Evolutionary conservation across 2,797 vertebrate genomes (phyloP), one percentile per base, ranked within the genome.

Genomic region (Silurus lanzhouensis): DNA sequence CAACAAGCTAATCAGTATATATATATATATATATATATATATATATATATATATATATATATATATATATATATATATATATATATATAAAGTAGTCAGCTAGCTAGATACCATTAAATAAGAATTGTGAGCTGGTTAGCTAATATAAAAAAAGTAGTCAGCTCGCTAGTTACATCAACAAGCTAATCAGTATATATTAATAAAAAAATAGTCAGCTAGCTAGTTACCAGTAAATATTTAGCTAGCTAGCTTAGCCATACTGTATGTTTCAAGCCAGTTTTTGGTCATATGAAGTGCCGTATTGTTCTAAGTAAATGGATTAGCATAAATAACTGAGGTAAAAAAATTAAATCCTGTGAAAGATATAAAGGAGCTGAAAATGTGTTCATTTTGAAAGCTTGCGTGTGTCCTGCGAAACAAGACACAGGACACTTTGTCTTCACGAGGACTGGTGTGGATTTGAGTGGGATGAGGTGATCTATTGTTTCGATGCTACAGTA

Each of bases 401-500:
- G 83, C 70, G 58, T 77, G 87, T 87, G 86, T 93, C 91, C 91
- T 76, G 74, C 75, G 60, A 84, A 87, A 88, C 89, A 84, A 78
- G 83, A 91, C 88, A 95, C 91, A 93, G 91, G 90, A 82, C 85
- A 89, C 93, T 94, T 94, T 95, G 94, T 95, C 89, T 88, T 75
- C 84, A 85, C 87, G 76, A 89, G 89, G 90, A 89, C 89, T 92
- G 86, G 90, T 90, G 92, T 89, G 38, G 20, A 48, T 72, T 57
- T 88, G 88, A 87, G 90, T 3, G 93, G 90, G 92, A 91, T 91
- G 76, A 78, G 57, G 27, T 90, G 90, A 88, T 85, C 91, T 93
- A 93, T 94, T 94, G 94, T 95, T 74, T 93, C 91, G 82, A 83
- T 15, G 82, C 31, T 84, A 85, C 88, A 90, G 90, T 92, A 93